Conservation (phyloP, 2,888 invertebrate species). For the Tinea pellionella region DNA sequence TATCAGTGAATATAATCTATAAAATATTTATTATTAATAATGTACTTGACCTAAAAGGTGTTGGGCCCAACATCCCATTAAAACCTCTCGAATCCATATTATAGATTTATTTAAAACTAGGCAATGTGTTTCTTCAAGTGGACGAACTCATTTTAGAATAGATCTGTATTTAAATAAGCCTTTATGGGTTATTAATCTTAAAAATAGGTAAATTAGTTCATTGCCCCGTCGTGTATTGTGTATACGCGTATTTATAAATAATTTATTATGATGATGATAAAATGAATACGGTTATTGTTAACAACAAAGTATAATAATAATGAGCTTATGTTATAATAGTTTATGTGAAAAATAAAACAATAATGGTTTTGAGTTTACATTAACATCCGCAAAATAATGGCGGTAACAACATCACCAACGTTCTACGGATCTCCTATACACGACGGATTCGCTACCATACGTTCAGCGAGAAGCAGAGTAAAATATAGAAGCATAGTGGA, state of each 20-base stretch:
- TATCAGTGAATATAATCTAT: neutral
- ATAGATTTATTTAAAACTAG: conserved; percentile 13
- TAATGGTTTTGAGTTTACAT: neutral
- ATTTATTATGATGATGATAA: neutral
- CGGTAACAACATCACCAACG: conserved; percentile 54
- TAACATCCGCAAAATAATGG: conserved; percentile 31
- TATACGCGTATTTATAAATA: neutral
- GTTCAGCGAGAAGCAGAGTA: conserved; percentile 69
- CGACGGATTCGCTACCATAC: conserved; percentile 90
- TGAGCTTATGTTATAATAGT: neutral
- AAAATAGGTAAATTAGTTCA: conserved; percentile 6
- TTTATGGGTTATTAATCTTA: conserved; percentile 11
- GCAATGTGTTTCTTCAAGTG: conserved; percentile 27
- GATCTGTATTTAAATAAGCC: neutral
- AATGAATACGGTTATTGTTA: neutral
- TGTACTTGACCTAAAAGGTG: neutral
- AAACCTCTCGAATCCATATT: neutral
- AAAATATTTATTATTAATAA: neutral
- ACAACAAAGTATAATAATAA: neutral
- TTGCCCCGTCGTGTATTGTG: neutral
- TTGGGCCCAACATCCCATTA: neutral
- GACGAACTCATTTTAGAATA: conserved; percentile 10
- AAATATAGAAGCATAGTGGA: conserved; percentile 60
- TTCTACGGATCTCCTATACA: conserved; percentile 74
- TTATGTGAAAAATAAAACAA: neutral